Evolutionary conservation across 1,140 invertebrate species (phyloP), one percentile per base, ranked within the genome.

Genomic region (Drosophila bifasciata): DNA sequence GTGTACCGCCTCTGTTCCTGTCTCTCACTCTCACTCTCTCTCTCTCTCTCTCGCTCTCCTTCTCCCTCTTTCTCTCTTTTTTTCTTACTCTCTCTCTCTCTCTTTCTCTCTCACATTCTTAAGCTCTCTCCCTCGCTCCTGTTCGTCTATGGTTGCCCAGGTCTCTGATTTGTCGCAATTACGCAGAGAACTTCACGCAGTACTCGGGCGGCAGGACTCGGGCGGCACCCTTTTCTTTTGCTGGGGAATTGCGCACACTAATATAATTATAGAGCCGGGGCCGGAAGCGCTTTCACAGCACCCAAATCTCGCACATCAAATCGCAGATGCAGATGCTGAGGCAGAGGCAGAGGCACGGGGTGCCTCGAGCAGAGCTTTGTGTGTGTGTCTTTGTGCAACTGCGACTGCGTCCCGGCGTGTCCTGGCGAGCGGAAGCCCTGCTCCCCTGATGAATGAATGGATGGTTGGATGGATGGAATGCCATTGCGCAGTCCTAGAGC

Each of bases 241-340:
- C 32, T 80, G 63, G n/a, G n/a, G n/a, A 55, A 58, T 60, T 62
- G 46, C 40, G 70, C 77, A 72, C 66, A 72, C 66, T 90, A 86
- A 89, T 90, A 73, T 86, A 90, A 90, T 90, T 90, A 86, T 83
- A 83, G 77, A 58, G 70, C 28, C 44, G 23, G 76, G 11, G 69
- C 86, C 88, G 88, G 88, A 90, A 90, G 76, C 77, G 69, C 88
- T 84, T 86, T 90, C 69, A 74, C 67, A 72, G 76, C 76, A 84
- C 80, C 80, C 71, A 85, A 58, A 46, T 55, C 25, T 52, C 53
- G 46, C 23, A 51, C 43, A n/a, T n/a, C 40, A 25, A 73, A 67
- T 58, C 48, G 23, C 19, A 51, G 41, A 58, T 60, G 48, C 68
- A 73, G 55, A 19, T 19, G 19, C 19, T 1, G 45, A 45, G 51